These are phyloP conservation scores for Phyllostomus discolor DNA, from an alignment of 2,113 vertebrate species.

Conservation along the genomic window DNA sequence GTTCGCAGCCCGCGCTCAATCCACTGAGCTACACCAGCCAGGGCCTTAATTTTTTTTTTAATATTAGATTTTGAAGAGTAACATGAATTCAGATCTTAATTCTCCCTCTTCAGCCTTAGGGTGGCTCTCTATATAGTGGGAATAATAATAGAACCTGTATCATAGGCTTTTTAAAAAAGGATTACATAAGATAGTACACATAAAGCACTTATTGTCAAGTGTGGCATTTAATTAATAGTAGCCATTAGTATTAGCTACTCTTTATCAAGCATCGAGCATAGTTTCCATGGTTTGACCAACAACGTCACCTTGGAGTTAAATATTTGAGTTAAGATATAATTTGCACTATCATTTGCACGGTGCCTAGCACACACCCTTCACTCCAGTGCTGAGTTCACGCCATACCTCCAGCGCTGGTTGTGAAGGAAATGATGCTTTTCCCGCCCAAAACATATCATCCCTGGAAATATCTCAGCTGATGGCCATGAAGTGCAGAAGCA, in stretches of 20 bases:
- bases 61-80: neutral
- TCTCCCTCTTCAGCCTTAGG: neutral
- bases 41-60: neutral
- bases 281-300: neutral
- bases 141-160: neutral
- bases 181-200: neutral
- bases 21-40: too few species aligned
- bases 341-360: too few species aligned
- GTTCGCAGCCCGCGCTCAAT: too few species aligned
- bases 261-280: neutral
- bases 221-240: neutral
- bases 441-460: neutral
- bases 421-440: constrained; percentile 37
- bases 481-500: neutral
- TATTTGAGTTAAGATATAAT: too few species aligned
- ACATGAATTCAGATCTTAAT: neutral
- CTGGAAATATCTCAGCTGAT: neutral
- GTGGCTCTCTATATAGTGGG: neutral
- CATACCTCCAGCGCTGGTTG: neutral
- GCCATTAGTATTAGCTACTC: neutral
- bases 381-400: neutral
- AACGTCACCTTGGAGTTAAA: neutral
- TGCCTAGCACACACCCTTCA: neutral
- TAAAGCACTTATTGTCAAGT: neutral
- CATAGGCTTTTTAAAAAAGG: neutral